Evolutionary conservation across 2,888 invertebrate genomes (phyloP).

Genomic region (Sinopyrophorus schimmeli): DNA sequence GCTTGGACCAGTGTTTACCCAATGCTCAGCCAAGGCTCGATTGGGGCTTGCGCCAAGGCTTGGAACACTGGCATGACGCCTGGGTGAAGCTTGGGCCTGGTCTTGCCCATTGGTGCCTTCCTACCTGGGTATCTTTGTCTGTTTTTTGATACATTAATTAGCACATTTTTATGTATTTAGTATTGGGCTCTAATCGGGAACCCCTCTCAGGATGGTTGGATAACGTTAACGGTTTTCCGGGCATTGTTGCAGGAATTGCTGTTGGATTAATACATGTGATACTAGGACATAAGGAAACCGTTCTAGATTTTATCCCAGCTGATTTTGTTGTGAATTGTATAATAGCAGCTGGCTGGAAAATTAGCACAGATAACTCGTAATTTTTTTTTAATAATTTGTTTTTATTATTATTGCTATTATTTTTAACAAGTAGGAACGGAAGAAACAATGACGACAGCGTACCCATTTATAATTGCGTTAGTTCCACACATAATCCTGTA

Average conservation of each 20-base stretch:
- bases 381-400: too few relatives aligned
- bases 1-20: too few relatives aligned
- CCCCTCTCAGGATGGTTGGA: constrained; percentile 7
- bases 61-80: too few relatives aligned
- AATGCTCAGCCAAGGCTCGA: too few relatives aligned
- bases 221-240: neutral
- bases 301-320: constrained; percentile 2
- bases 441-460: neutral
- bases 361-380: neutral
- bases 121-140: too few relatives aligned
- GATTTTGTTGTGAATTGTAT: constrained; percentile 7
- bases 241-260: neutral
- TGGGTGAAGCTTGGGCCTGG: too few relatives aligned
- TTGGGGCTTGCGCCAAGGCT: too few relatives aligned
- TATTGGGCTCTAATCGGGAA: neutral
- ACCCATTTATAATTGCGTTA: neutral
- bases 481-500: constrained; percentile 1
- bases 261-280: neutral
- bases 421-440: too few relatives aligned
- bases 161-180: too few relatives aligned
- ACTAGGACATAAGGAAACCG: neutral
- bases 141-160: too few relatives aligned
- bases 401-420: too few relatives aligned
- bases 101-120: too few relatives aligned
- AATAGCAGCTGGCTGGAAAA: constrained; percentile 9